phyloP scores from a whole-genome alignment of 2,888 invertebrate genomes.

The Tetragnatha montana region DNA sequence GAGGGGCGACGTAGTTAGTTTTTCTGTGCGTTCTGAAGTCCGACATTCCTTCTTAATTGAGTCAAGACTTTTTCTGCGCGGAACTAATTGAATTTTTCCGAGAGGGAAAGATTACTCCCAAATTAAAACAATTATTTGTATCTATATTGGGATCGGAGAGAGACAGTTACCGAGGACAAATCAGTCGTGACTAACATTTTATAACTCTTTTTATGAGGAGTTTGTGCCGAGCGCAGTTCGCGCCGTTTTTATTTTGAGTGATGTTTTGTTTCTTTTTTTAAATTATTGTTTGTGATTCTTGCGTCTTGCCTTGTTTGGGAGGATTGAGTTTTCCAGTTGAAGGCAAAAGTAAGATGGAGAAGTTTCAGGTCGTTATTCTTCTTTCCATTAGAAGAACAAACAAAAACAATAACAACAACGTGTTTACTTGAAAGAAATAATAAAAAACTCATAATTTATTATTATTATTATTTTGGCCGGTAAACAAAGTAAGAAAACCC shows the following conservation, averaged over 20 bases:
- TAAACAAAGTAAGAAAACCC: no score
- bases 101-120: slow-evolving; percentile 15
- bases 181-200: slow-evolving; percentile 11
- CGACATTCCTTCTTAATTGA: slow-evolving; percentile 21
- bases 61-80: neutral
- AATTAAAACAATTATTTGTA: slow-evolving; percentile 40
- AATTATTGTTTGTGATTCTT: neutral
- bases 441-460: no score
- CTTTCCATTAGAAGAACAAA: neutral
- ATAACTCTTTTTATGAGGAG: neutral
- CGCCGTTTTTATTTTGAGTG: neutral
- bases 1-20: neutral
- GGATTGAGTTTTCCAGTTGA: neutral
- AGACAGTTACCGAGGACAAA: slow-evolving; percentile 15
- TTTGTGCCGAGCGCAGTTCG: neutral
- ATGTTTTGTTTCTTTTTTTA: neutral
- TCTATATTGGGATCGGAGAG: neutral
- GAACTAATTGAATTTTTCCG: slow-evolving; percentile 35
- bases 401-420: no score
- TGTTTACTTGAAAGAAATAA: no score
- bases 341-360: neutral
- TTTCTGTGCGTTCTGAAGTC: slow-evolving; percentile 12
- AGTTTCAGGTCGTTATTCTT: neutral
- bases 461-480: no score
- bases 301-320: neutral